Evolutionary conservation across 2,113 vertebrate species (phyloP).

Genomic region (Theristicus caerulescens): DNA sequence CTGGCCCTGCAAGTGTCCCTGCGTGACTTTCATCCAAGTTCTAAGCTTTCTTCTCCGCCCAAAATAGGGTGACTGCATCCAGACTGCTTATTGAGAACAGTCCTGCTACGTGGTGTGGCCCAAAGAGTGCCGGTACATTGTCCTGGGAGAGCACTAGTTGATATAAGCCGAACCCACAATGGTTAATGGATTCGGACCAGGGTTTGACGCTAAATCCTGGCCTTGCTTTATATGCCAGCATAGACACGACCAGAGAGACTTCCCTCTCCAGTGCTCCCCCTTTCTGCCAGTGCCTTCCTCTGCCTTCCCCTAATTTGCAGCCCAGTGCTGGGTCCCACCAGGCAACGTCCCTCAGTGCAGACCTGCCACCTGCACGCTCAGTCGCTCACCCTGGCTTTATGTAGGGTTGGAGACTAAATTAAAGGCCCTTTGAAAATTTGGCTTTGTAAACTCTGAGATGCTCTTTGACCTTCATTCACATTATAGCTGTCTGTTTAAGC

Average conservation of each 20-base stretch:
- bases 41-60: background rate
- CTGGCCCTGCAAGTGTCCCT: background rate
- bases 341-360: background rate
- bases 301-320: background rate
- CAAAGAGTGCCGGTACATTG: background rate
- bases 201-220: background rate
- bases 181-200: background rate
- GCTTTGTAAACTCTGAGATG: background rate
- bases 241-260: background rate
- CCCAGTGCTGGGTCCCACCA: background rate
- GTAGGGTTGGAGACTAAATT: background rate
- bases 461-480: background rate
- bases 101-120: background rate
- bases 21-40: background rate
- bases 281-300: background rate
- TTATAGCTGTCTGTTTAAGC: background rate
- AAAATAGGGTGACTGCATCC: background rate
- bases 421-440: background rate
- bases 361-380: background rate
- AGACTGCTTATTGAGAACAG: background rate
- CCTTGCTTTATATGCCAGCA: background rate
- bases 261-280: background rate
- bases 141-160: background rate
- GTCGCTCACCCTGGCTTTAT: rapidly evolving
- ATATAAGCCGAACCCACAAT: background rate